phyloP scores from a whole-genome alignment of 1,140 invertebrate genomes.

The Monochamus saltuarius region DNA sequence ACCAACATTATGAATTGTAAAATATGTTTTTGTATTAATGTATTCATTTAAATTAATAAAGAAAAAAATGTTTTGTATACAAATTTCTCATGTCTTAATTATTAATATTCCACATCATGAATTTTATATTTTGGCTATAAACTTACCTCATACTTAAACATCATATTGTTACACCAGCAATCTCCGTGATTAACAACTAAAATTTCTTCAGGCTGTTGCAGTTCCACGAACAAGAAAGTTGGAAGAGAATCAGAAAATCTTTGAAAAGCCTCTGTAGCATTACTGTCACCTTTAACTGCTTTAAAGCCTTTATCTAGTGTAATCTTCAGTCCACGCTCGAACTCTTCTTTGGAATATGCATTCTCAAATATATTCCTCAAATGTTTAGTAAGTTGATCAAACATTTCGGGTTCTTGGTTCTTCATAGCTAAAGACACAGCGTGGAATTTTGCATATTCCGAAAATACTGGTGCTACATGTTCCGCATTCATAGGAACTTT shows the following conservation, averaged over 20 bases:
- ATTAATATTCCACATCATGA: too few relatives aligned
- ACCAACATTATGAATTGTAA: too few relatives aligned
- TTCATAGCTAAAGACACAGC: conserved; percentile 57
- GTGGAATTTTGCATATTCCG: conserved; percentile 58
- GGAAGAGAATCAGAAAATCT: conserved; percentile 10
- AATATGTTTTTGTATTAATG: too few relatives aligned
- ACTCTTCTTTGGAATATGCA: not conserved
- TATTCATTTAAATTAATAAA: too few relatives aligned
- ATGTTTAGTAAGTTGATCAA: conserved; percentile 34
- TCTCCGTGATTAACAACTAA: conserved; percentile 56
- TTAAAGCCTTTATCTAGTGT: conserved; percentile 17
- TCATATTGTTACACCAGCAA: conserved; percentile 60
- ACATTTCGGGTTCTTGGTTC: conserved; percentile 46
- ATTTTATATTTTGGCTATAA: too few relatives aligned
- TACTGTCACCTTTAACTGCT: conserved; percentile 14
- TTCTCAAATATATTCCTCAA: conserved; percentile 38
- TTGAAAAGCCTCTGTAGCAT: conserved; percentile 24
- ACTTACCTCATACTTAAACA: conserved; percentile 56
- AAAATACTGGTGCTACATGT: conserved; percentile 53
- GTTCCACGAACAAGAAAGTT: conserved; percentile 17
- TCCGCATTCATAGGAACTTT: conserved; percentile 51
- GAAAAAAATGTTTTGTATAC: too few relatives aligned
- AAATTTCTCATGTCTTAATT: too few relatives aligned
- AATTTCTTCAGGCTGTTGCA: conserved; percentile 12
- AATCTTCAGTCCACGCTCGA: conserved; percentile 39